These are phyloP conservation scores for Exocentrus adspersus DNA, from an alignment of 2,888 invertebrate species.

Conservation along the genomic window DNA sequence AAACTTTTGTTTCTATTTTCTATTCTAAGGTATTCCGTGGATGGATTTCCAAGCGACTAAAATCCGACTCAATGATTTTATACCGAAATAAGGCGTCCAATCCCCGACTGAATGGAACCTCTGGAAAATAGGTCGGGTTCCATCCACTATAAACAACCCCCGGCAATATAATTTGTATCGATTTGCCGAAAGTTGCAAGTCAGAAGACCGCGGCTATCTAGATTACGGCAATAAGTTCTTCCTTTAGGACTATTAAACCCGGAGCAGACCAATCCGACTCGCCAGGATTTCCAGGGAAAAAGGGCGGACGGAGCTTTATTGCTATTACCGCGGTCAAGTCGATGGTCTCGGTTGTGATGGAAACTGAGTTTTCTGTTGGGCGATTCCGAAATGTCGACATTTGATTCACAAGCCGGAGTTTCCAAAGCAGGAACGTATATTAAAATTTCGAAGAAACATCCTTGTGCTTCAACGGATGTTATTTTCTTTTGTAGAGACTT, in stretches of 20 bases:
- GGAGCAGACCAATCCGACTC: constrained; percentile 25
- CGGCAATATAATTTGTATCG: constrained; percentile 16
- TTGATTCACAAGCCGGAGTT: too few species aligned
- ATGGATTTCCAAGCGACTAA: too few species aligned
- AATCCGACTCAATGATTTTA: too few species aligned
- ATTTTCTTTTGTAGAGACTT: too few species aligned
- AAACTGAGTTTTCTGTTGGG: constrained; percentile 25
- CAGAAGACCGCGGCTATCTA: background rate
- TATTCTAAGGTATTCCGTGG: too few species aligned
- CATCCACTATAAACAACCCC: background rate
- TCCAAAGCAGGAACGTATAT: too few species aligned
- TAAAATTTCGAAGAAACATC: too few species aligned
- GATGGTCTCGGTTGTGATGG: constrained; percentile 17
- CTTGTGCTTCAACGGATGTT: too few species aligned
- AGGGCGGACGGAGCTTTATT: constrained; percentile 17
- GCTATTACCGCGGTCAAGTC: constrained; percentile 13
- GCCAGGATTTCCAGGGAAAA: constrained; percentile 1
- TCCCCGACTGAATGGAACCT: background rate
- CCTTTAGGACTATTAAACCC: constrained; percentile 23
- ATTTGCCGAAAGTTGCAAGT: constrained; percentile 12
- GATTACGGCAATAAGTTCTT: constrained; percentile 20
- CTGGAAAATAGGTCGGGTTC: background rate
- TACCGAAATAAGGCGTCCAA: too few species aligned
- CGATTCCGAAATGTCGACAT: background rate
- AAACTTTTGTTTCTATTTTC: too few species aligned